Evolutionary conservation across 1,140 invertebrate species (phyloP), one percentile per base, ranked within the genome.

Genomic region (Drosophila funebris): DNA sequence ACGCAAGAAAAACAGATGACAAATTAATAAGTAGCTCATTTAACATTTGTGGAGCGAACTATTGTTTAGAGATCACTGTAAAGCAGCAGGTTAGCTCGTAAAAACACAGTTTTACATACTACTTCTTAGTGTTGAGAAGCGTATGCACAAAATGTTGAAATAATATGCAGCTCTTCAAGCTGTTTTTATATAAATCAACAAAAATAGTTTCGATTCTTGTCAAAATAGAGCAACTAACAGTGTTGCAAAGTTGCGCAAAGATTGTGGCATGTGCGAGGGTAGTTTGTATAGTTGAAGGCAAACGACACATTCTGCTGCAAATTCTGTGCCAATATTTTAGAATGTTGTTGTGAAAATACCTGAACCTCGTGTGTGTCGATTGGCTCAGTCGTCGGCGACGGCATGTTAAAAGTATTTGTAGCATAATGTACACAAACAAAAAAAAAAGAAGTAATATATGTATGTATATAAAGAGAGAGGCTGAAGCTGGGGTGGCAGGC

Each of bases 261-360:
- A 36, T 4, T 36, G 9, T n/a, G 3, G 4, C 2, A 4, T 13
- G 33, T 13, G 9, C n/a, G n/a, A 36, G 33, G 33, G 33, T 13
- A 13, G 33, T 13, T 36, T 1, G 11, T 36, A 4, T 13, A 36
- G 33, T 36, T 31, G 22, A 4, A 24, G 22, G 24, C 24, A n/a
- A n/a, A n/a, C 24, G 6, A 33, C 22, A 54, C 27, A 44, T 16
- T 39, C 52, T 24, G 9, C n/a, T 24, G 13, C 8, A 13, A 43
- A 44, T 46, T 24, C 27, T 48, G 41, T 48, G 63, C 24, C 29
- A 58, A 67, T 67, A 58, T 58, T 67, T 11, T 56, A 56, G 52
- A 46, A 46, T 46, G 39, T 29, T 57, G 39, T 11, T 24, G 16
- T 16, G 1, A 1, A 36, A 66, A 66, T 33, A 20, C 16, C 48